phyloP scores from a whole-genome alignment of 1,140 invertebrate genomes.

The Globodera ellingtonae region DNA sequence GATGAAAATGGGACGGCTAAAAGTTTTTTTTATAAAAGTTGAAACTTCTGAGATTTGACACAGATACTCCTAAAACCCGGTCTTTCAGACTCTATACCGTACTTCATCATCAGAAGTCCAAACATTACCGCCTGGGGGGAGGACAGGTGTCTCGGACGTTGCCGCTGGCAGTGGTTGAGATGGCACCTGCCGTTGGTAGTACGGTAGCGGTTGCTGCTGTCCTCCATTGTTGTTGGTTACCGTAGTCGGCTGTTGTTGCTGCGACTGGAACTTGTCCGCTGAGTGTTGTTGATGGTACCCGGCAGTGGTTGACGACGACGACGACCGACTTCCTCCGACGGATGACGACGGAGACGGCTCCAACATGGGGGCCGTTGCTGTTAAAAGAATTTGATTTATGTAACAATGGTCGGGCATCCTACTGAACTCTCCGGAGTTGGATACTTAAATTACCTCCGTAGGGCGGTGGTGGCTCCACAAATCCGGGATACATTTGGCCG shows the following conservation, averaged over 20 bases:
- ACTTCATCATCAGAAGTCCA: too few species aligned
- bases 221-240: background rate
- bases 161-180: background rate
- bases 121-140: background rate
- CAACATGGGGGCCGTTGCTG: background rate
- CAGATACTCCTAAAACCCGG: too few species aligned
- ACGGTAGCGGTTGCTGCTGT: background rate
- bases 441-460: background rate
- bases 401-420: too few species aligned
- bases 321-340: background rate
- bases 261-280: background rate
- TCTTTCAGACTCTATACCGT: too few species aligned
- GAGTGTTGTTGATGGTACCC: background rate
- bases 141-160: background rate
- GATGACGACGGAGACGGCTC: background rate
- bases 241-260: background rate
- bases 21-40: background rate
- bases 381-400: background rate
- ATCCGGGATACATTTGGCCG: background rate
- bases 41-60: too few species aligned
- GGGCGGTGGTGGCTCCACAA: background rate
- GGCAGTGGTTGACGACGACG: too few species aligned
- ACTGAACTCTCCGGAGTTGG: too few species aligned
- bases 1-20: background rate
- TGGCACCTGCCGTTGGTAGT: background rate